Evolutionary conservation across 2,113 vertebrate genomes (phyloP), one percentile per base, ranked within the genome.

Genomic region (Calypte anna): DNA sequence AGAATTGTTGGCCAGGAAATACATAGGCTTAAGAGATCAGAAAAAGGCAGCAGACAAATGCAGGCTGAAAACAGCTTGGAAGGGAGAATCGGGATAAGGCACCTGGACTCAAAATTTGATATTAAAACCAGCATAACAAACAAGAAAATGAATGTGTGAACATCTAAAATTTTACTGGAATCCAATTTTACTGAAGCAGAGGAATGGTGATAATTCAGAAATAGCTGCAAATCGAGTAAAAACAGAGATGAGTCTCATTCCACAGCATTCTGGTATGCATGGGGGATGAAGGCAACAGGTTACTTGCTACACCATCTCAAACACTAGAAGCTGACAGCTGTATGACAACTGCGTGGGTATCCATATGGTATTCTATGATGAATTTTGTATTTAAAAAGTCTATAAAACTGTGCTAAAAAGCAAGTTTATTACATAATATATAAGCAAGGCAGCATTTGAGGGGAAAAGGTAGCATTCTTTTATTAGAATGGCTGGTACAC

Each of bases 281-380:
- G 46, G 85, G 38, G 38, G 88, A 83, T 68, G 92, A 83, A 91
- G 72, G 82, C 82, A 95, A 90, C 90, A 86, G 96, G 96, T 94
- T 93, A 94, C 64, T 43, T 67, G 86, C 64, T 92, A 70, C 36
- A 74, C 59, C 88, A 88, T 80, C 68, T 90, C 90, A 90, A 95
- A 90, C 63, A 95, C 72, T 63, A 74, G 68, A 80, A 95, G 73
- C 51, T 96, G 94, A 96, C 92, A 96, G 92, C 95, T 96, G 96
- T 88, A 75, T 96, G 95, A 95, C 94, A 96, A 93, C 82, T 94
- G 95, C 27, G 91, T 88, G 94, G 94, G 94, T 53, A 92, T 22
- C 94, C 95, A 96, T 96, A 94, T 92, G 82, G 94, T 83, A 78
- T 70, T 90, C 57, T 8, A 88, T 55, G 38, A 88, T 55, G 38